phyloP scores from a whole-genome alignment of 2,797 vertebrate species.

The Eidolon dupreanum region DNA sequence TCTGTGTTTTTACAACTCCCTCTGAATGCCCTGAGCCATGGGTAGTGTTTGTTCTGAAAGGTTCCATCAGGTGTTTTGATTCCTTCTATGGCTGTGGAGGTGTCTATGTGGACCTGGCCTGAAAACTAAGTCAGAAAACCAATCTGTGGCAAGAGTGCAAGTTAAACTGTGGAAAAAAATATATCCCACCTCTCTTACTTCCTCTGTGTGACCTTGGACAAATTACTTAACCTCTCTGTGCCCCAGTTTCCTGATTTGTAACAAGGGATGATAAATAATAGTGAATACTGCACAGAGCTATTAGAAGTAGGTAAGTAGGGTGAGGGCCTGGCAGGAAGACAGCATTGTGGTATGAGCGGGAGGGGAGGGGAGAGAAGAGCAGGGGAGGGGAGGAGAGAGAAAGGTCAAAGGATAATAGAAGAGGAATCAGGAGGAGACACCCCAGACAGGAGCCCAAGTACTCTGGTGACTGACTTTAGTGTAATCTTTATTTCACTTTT shows the following conservation, averaged over 20 bases:
- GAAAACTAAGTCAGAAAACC: neutral
- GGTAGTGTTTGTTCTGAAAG: neutral
- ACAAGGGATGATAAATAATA: neutral
- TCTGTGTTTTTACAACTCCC: neutral
- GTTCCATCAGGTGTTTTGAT: neutral
- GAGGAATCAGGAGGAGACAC: neutral
- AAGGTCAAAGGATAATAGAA: no score
- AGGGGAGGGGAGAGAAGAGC: no score
- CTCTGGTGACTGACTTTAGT: neutral
- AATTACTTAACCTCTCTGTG: neutral
- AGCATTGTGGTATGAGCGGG: neutral
- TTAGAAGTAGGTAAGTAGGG: neutral
- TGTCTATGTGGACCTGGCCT: neutral
- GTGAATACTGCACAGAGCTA: neutral
- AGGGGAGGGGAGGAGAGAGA: no score
- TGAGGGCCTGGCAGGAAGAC: neutral
- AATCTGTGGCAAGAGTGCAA: neutral
- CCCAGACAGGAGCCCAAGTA: neutral
- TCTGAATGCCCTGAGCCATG: neutral
- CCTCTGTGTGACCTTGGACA: neutral
- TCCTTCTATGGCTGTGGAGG: neutral
- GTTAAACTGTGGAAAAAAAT: neutral
- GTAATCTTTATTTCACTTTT: neutral
- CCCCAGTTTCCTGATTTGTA: neutral
- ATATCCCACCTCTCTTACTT: neutral